These are phyloP conservation scores for Leptinotarsa undecemlineata DNA, from an alignment of 1,140 invertebrate species.

Conservation along the genomic window DNA sequence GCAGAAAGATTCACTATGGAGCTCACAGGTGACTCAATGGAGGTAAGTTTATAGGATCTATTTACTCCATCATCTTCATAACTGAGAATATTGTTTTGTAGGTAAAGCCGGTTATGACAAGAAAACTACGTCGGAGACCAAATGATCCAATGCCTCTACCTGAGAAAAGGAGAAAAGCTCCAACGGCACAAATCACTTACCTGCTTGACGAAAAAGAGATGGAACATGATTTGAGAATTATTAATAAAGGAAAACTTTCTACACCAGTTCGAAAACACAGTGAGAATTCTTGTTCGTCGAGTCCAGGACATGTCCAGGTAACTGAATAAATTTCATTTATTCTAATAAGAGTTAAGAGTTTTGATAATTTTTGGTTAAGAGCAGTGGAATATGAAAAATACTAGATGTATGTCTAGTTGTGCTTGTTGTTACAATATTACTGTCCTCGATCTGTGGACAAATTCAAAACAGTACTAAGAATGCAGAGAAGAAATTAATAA, in stretches of 20 bases:
- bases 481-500: too few species aligned
- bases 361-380: too few species aligned
- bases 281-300: conserved; percentile 41
- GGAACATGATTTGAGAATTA: conserved; percentile 82
- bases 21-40: conserved; percentile 84
- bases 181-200: conserved; percentile 82
- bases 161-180: conserved; percentile 80
- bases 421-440: too few species aligned
- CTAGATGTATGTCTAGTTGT: too few species aligned
- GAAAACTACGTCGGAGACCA: conserved; percentile 86
- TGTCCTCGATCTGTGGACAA: too few species aligned
- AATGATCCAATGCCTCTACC: conserved; percentile 90
- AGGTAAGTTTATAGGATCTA: conserved; percentile 59
- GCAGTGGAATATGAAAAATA: too few species aligned
- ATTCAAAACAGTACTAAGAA: too few species aligned
- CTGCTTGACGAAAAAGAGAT: conserved; percentile 88
- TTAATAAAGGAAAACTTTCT: conserved; percentile 69
- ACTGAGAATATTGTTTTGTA: conserved; percentile 10
- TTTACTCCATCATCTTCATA: not conserved
- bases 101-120: conserved; percentile 53
- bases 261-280: conserved; percentile 58
- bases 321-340: not conserved
- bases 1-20: conserved; percentile 81
- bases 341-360: not conserved
- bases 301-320: conserved; percentile 32